Base-by-base conservation (phyloP, 2,113 vertebrate genomes). In the Microcebus griseorufus region DNA sequence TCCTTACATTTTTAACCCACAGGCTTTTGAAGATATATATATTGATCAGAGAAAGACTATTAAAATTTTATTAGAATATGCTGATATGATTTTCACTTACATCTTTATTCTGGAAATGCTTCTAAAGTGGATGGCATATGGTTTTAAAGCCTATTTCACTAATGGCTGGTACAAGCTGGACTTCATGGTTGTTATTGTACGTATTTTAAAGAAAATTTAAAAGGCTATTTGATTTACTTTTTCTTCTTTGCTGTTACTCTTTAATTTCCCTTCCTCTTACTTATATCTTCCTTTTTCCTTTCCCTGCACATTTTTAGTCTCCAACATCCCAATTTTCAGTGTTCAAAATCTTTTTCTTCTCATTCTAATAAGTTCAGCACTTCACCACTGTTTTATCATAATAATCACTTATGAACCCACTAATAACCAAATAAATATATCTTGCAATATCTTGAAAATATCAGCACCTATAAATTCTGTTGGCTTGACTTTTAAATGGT, bases 51-150 rank as follows among this genome's bases (percentile, higher is more conserved):
- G 82, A 95, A 99, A 99, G 97, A 99, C 96, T 53, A 93, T 99
- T 96, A 99, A 99, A 98, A 98, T 69, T 2, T 81, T 99, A 9
- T 93, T 99, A 98, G 99, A 99, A 75, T 99, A 99, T 97, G 99
- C 99, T 42, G 99, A 99, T 98, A 99, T 99, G 99, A 98, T 99
- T 94, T 99, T 99, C 97, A 99, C 99, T 73, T 99, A 99, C 2
- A 97, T 99, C 95, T 99, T 99, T 97, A 99, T 99, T 97, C 98
- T 99, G 97, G 99, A 99, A 98, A 99, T 99, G 99, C 98, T 99
- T 88, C 98, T 99, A 75, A 99, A 99, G 96, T 99, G 99, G 99
- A 99, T 99, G 81, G 99, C 99, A 0, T 99, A 99, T 97, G 99
- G 99, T 96, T 99, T 99, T 99, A 99, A 99, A 70, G 99, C 99